Base-by-base conservation (phyloP, 2,113 vertebrate species). In the Nicator chloris region DNA sequence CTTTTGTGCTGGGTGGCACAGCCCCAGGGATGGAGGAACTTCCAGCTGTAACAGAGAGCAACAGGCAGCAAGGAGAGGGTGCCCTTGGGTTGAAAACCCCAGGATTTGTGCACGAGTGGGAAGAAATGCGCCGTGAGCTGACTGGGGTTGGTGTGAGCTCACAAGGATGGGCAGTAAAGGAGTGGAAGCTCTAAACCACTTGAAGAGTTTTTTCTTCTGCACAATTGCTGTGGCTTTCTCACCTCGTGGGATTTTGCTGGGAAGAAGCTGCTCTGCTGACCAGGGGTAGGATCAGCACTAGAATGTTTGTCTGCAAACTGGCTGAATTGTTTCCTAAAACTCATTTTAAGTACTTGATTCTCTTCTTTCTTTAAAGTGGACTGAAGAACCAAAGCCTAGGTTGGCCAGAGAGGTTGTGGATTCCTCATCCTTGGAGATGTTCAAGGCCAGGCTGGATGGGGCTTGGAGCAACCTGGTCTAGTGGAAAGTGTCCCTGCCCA, bases 221-320 rank as follows among this genome's bases (percentile, higher is more conserved):
- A 1, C 0, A 0, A 18, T 54, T 66, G 28, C 15, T 22, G 30
- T 7, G 1, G 82, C 33, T 86, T 88, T 81, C 50, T 22, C 17
- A 75, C 12, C 10, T 72, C 10, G 31, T 33, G 27, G 2, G 2
- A 2, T 30, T 76, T 88, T 5, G 0, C 37, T 69, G 64, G 49
- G 69, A 81, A 19, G 6, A 28, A 92, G 77, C 54, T 91, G 68
- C 72, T 81, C 68, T 91, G 68, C 77, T 86, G 77, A 65, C 49
- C 63, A 73, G 24, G 17, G 2, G 0, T 19, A 19, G 63, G 37
- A 82, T 59, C 49, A 51, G 42, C 0, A 0, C 26, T 40, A 19
- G 27, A 49, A 33, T n/a, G 16, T 10, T 92, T 12, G 23, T 50
- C 59, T 88, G 53, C 49, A 77, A 8, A 51, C 24, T 17, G 24